A percentile compares a stretch with the other conserved stretches of the same genome.
Evolutionary conservation across 1,140 invertebrate genomes (phyloP).

Genomic region (Lasioglossum baleicum): DNA sequence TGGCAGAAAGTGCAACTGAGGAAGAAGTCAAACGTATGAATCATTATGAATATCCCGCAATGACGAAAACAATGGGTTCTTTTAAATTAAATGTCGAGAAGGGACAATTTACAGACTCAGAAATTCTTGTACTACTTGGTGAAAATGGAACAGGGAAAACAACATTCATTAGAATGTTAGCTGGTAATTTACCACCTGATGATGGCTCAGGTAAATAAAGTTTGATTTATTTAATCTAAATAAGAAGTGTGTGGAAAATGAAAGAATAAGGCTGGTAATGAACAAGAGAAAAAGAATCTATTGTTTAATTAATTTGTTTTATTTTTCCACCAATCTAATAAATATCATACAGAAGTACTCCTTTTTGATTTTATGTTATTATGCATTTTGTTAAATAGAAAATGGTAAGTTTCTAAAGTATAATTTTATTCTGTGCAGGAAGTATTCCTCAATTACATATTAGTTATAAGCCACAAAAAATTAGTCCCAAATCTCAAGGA

Average conservation of each 20-base stretch:
- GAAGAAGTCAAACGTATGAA: conserved; percentile 98
- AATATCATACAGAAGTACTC: too few species aligned
- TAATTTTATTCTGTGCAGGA: conserved; percentile 76
- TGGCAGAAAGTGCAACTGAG: conserved; percentile 97
- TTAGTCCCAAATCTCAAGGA: conserved; percentile 98
- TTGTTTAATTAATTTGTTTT: too few species aligned
- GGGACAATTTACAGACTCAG: conserved; percentile 99
- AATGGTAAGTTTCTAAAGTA: too few species aligned
- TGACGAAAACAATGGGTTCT: conserved; percentile 91
- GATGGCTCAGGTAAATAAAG: conserved; percentile 84
- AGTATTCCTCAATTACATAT: conserved; percentile 96
- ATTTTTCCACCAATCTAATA: too few species aligned
- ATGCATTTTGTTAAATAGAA: too few species aligned
- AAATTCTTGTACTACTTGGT: conserved; percentile 98
- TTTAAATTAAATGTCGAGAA: conserved; percentile 91
- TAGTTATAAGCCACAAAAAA: conserved; percentile 99
- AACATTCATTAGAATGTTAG: conserved; percentile 99
- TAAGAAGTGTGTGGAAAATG: too few species aligned
- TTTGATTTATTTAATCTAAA: conserved; percentile 12
- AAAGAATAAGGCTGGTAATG: too few species aligned
- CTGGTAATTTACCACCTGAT: conserved; percentile 96
- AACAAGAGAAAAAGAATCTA: too few species aligned
- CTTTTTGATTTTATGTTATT: too few species aligned
- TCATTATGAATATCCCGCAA: conserved; percentile 96
- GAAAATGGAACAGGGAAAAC: conserved; percentile 99